Evolutionary conservation across 2,797 vertebrate genomes (phyloP), one percentile per base, ranked within the genome.

Genomic region (Galaxias olidus): DNA sequence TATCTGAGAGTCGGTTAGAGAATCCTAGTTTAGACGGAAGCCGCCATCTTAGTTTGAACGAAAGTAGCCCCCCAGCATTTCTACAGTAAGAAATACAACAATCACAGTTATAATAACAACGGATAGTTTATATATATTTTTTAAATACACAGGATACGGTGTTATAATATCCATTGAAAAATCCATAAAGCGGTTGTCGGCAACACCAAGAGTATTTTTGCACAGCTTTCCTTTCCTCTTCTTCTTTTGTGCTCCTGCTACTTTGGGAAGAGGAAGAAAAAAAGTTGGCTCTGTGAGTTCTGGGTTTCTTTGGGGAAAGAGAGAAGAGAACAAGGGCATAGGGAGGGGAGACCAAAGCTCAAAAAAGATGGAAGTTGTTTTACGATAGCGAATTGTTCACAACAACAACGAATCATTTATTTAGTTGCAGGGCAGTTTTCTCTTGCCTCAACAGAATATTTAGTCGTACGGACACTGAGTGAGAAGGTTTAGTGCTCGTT

Each of bases 331-430:
- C n/a, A 43, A 65, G 59, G 61, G 49, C 57, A 14, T 46, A 73
- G 61, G 81, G 73, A 59, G 63, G 20, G 64, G 64, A 81, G 84
- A 89, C 80, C 66, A 77, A 76, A 66, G 87, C 93, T 91, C 91
- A 91, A 90, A 84, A 88, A 91, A 85, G 88, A 90, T 92, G 91
- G 91, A 94, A 91, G 91, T 92, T 89, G 86, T 84, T 85, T 87
- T 87, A 89, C 86, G 87, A 88, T 85, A 87, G 87, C 80, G 75
- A 85, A 87, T 86, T 86, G 83, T 82, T 83, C 87, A 80, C 69
- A 62, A 77, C 45, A 46, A 13, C 18, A 9, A 47, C 14, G 13
- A 18, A 48, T 6, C 13, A 13, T 46, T 30, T 9, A 6, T 30
- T 9, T 60, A 13, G 19, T 60, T 20, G 12, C 20, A 44, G 65